Evolutionary conservation across 2,888 invertebrate species (phyloP).

Genomic region (Agonopterix arenella): DNA sequence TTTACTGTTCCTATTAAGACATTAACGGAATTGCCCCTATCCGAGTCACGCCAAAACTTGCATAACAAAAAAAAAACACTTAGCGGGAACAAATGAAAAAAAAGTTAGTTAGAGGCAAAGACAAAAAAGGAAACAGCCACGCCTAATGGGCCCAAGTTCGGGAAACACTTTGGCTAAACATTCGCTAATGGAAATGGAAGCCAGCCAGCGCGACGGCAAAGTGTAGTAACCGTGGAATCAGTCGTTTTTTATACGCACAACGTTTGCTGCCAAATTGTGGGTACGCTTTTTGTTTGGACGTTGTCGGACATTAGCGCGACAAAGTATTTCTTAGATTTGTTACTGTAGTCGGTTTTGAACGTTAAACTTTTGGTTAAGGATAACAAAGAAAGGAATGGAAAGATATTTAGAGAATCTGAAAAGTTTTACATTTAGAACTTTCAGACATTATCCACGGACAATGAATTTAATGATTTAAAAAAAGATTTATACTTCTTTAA

Average conservation of each 20-base stretch:
- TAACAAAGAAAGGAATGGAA: no score
- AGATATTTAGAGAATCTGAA: not conserved
- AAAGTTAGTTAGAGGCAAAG: slow-evolving; percentile 55
- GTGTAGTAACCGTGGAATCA: slow-evolving; percentile 34
- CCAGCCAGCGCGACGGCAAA: slow-evolving; percentile 42
- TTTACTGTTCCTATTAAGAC: not conserved
- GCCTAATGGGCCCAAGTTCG: slow-evolving; percentile 68
- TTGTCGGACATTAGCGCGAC: slow-evolving; percentile 15
- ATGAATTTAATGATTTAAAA: slow-evolving; percentile 3
- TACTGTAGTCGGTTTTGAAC: not conserved
- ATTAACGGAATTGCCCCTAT: not conserved
- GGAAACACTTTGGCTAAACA: slow-evolving; percentile 75
- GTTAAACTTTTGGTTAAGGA: no score
- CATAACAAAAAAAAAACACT: slow-evolving; percentile 52
- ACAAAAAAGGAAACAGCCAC: slow-evolving; percentile 55
- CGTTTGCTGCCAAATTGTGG: slow-evolving; percentile 55
- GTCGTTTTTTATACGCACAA: slow-evolving; percentile 57
- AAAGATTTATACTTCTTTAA: slow-evolving; percentile 1
- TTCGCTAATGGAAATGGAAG: slow-evolving; percentile 74
- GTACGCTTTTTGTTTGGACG: slow-evolving; percentile 21
- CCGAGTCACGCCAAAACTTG: slow-evolving; percentile 21
- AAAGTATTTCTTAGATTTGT: slow-evolving; percentile 1
- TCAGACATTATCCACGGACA: not conserved
- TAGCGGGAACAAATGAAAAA: slow-evolving; percentile 51
- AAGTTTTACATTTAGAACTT: not conserved